A percentile compares a stretch with the other conserved stretches of the same genome.
Conservation (phyloP, 92 coral and sea anemone species). For the Galaxea fascicularis region DNA sequence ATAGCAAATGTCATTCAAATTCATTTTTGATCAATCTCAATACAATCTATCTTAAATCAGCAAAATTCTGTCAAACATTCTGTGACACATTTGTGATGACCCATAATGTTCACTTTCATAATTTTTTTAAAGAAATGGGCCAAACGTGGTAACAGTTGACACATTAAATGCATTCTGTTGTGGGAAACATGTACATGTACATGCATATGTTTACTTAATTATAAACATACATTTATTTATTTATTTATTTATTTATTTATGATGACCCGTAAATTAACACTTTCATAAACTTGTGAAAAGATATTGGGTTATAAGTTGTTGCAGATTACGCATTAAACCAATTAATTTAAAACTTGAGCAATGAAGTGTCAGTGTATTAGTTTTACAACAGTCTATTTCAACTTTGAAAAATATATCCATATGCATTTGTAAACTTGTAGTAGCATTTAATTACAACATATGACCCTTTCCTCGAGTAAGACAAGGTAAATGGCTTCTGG, state of each 20-base stretch:
- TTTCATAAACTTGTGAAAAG: conserved; percentile 21
- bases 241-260: conserved; percentile 27
- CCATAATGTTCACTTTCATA: no score
- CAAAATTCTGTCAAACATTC: no score
- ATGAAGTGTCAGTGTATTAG: not conserved
- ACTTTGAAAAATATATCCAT: conserved; percentile 43
- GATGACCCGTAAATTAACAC: not conserved
- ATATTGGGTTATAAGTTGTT: conserved; percentile 40
- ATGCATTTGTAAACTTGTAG: conserved; percentile 53
- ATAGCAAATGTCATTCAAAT: no score
- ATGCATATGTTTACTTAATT: conserved; percentile 31
- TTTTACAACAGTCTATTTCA: conserved; percentile 13
- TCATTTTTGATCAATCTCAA: no score
- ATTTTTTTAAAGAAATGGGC: no score
- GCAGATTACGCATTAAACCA: conserved; percentile 14
- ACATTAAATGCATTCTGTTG: no score
- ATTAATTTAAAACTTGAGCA: not conserved
- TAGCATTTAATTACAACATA: no score
- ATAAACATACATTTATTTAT: conserved; percentile 36
- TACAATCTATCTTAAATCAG: no score
- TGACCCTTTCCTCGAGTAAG: no score
- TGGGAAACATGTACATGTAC: conserved; percentile 41
- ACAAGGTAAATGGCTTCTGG: no score
- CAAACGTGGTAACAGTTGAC: no score
- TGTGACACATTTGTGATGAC: no score